phyloP scores from a whole-genome alignment of 2,888 invertebrate genomes.

The Megastigmus dorsalis region DNA sequence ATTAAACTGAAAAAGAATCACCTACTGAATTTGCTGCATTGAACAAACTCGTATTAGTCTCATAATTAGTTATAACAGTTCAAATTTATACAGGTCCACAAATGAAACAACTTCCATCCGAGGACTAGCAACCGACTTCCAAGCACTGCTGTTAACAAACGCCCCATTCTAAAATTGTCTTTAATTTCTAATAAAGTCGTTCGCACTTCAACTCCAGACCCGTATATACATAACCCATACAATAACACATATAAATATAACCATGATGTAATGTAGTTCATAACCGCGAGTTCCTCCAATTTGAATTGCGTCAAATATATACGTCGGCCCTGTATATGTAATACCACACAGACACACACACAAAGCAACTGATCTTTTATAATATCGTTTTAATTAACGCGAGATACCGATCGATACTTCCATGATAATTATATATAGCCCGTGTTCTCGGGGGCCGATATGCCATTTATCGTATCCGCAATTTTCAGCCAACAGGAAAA shows the following conservation, averaged over 20 bases:
- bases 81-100: no score
- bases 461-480: background rate
- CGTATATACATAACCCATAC: background rate
- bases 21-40: no score
- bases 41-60: no score
- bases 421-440: no score
- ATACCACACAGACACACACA: background rate
- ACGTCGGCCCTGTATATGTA: background rate
- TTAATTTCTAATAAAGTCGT: no score
- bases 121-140: no score
- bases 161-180: no score
- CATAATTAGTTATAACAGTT: no score
- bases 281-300: background rate
- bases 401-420: slow-evolving; percentile 31
- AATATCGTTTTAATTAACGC: slow-evolving; percentile 18
- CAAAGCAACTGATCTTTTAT: background rate
- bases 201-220: background rate
- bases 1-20: no score
- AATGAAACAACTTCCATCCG: background rate
- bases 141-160: no score
- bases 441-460: no score
- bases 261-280: background rate
- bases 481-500: background rate
- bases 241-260: background rate
- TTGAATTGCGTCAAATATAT: background rate